Base-by-base conservation (phyloP, 2,888 invertebrate genomes). In the Alentia gelatinosa region DNA sequence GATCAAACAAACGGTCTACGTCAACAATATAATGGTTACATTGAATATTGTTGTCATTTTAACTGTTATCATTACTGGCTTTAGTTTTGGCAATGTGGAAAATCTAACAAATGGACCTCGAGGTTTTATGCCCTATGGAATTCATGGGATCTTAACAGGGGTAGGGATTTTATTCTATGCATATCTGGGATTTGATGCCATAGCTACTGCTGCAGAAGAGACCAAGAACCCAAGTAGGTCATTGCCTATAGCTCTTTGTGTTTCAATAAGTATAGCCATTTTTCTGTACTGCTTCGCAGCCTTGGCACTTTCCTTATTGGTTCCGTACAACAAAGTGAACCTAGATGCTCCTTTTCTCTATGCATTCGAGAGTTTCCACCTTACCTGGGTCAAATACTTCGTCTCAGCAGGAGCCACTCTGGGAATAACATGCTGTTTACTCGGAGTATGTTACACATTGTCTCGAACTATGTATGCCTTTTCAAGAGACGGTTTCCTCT, bases 211-310 rank as follows among this genome's bases (percentile, higher is more conserved):
- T 26, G 1, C 86, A 47, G 86, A 86, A 26, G 86, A 86, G 50
- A 47, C 86, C 0, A 47, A 86, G 86, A 86, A 86, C 86, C 86
- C 86, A 5, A 42, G 86, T 15, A 42, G 30, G 47, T 40, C 86
- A 15, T 33, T 86, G 19, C 86, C 86, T 15, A 42, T 86, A 5
- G 86, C 86, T 4, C 33, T 86, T 30, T 47, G 42, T 30, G 86
- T 50, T 12, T 42, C 86, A 5, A 3, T 86, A 0, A n/a, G 30
- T 9, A 30, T 47, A 26, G 30, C 42, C 0, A 50, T n/a, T 9
- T 0, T 42, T 7, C 33, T 86, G 30, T 86, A 47, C 33, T 86
- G 30, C 42, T 9, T 30, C 0, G 86, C 50, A 26, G 5, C 30
- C 7, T 86, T 86, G 4, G 7, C 50, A 19, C 86, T 86, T 26